phyloP scores from a whole-genome alignment of 2,888 invertebrate species.

The Lysandra bellargus region DNA sequence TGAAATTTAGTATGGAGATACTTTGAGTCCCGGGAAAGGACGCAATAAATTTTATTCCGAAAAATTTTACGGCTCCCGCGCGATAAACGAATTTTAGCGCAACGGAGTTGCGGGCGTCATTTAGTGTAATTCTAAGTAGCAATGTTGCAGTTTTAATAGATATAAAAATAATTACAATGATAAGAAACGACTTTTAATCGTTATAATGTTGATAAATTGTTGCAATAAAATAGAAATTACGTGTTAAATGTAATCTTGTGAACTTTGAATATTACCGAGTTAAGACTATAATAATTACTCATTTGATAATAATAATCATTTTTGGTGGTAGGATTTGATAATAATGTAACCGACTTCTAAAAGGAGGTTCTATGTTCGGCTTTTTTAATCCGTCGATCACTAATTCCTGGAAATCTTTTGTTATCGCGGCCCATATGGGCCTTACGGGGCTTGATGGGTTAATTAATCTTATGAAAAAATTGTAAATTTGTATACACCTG shows the following conservation, averaged over 20 bases:
- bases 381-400: too few species aligned
- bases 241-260: not conserved
- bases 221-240: not conserved
- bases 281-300: not conserved
- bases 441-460: too few species aligned
- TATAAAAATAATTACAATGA: not conserved
- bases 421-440: too few species aligned
- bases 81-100: too few species aligned
- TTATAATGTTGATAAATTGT: not conserved
- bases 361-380: too few species aligned
- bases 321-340: not conserved
- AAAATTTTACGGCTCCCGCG: too few species aligned
- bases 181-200: not conserved
- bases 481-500: too few species aligned
- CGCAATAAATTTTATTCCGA: too few species aligned
- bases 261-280: not conserved
- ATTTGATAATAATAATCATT: not conserved
- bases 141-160: not conserved
- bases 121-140: not conserved
- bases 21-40: too few species aligned
- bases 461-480: too few species aligned
- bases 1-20: too few species aligned
- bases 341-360: not conserved
- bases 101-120: not conserved
- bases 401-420: too few species aligned